These are phyloP conservation scores for Chloroclystis v-ata DNA, from an alignment of 2,888 invertebrate genomes.

Conservation along the genomic window DNA sequence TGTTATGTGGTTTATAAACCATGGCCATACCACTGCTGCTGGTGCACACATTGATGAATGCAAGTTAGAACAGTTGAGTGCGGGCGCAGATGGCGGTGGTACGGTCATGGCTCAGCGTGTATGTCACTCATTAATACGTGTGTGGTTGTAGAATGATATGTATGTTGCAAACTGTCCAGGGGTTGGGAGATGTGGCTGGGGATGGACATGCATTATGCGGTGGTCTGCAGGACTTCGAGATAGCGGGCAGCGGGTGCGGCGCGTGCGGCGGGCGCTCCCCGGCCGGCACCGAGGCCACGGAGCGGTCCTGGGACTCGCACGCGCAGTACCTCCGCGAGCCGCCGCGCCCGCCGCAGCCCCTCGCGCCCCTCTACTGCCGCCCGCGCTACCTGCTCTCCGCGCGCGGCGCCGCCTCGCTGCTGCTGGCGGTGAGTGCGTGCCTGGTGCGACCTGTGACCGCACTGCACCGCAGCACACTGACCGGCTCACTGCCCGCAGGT, in stretches of 20 bases:
- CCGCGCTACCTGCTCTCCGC: constrained; percentile 44
- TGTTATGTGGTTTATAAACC: too few species aligned
- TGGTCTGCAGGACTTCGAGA: constrained; percentile 68
- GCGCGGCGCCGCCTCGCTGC: constrained; percentile 39
- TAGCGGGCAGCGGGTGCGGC: constrained; percentile 75
- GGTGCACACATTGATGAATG: too few species aligned
- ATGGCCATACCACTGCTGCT: too few species aligned
- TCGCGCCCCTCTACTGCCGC: constrained; percentile 71
- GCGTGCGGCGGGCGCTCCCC: constrained; percentile 62
- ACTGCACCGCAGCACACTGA: too few species aligned
- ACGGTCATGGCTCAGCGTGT: too few species aligned
- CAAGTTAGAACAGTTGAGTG: too few species aligned
- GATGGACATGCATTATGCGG: constrained; percentile 8
- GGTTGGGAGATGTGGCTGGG: constrained; percentile 1
- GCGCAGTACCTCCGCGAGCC: constrained; percentile 69
- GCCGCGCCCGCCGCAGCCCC: constrained; percentile 53
- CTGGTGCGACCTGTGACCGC: too few species aligned
- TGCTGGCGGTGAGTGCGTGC: constrained; percentile 34
- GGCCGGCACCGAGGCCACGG: constrained; percentile 66
- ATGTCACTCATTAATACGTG: background rate
- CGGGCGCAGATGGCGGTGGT: too few species aligned
- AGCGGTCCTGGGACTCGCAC: constrained; percentile 76
- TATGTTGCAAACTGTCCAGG: constrained; percentile 2
- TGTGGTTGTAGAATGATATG: background rate
- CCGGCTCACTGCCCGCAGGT: too few species aligned